Evolutionary conservation across 2,888 invertebrate species (phyloP).

Genomic region (Alsophila aescularia): DNA sequence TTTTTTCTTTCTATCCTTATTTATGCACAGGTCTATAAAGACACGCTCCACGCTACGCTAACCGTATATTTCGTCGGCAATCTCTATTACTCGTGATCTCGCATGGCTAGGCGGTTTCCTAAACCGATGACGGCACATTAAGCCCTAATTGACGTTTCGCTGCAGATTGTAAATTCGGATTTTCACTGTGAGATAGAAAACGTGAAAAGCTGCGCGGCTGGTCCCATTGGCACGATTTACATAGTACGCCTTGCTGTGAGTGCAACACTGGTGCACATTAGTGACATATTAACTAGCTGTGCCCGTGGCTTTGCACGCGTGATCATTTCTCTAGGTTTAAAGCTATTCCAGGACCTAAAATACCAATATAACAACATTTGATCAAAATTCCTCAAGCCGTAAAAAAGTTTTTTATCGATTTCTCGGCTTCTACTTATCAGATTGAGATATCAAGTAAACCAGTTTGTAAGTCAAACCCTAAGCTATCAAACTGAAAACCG

Average conservation of each 20-base stretch:
- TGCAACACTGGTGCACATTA: background rate
- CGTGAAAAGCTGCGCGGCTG: constrained; percentile 49
- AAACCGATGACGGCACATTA: constrained; percentile 50
- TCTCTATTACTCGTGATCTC: constrained; percentile 43
- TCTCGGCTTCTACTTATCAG: no score
- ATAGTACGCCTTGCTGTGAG: constrained; percentile 32
- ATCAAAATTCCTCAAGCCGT: no score
- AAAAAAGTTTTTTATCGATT: no score
- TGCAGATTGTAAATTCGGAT: constrained; percentile 56
- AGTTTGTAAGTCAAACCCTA: no score
- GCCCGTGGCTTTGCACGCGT: no score
- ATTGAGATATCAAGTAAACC: no score
- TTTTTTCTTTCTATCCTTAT: no score
- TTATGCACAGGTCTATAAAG: no score
- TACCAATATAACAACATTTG: no score
- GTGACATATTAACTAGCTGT: background rate
- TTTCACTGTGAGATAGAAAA: constrained; percentile 54
- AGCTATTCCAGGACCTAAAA: no score
- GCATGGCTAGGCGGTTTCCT: constrained; percentile 27
- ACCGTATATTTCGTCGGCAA: constrained; percentile 42
- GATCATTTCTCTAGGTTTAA: no score
- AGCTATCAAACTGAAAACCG: no score
- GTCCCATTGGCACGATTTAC: constrained; percentile 50
- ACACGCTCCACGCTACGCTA: constrained; percentile 4
- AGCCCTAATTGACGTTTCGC: constrained; percentile 56